A percentile compares a stretch with the other conserved stretches of the same genome.
These are phyloP conservation scores for Mya arenaria DNA, from an alignment of 1,140 invertebrate species.

Conservation along the genomic window DNA sequence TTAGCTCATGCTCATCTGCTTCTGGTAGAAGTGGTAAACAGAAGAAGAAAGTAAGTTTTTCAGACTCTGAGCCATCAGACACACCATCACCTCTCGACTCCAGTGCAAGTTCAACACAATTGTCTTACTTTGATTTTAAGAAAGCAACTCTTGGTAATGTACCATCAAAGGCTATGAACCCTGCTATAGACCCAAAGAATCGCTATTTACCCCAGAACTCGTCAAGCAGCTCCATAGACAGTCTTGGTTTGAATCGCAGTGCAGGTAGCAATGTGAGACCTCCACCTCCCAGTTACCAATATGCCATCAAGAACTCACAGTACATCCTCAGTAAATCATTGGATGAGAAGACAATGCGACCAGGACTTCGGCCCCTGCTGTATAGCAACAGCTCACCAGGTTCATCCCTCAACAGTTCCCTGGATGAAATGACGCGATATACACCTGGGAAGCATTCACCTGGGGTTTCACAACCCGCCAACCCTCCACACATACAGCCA, in stretches of 20 bases:
- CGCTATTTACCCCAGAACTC: conserved; percentile 18
- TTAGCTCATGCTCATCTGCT: conserved; percentile 40
- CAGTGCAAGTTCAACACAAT: conserved; percentile 39
- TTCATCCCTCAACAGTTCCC: conserved; percentile 44
- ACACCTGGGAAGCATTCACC: background rate
- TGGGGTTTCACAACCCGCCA: too few species aligned
- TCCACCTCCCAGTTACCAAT: conserved; percentile 49
- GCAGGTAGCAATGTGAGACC: background rate
- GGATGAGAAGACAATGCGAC: background rate
- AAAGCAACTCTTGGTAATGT: conserved; percentile 9
- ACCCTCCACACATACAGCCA: too few species aligned
- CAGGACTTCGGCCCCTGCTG: background rate
- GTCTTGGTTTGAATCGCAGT: conserved; percentile 6
- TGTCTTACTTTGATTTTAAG: conserved; percentile 41
- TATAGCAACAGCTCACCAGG: conserved; percentile 6
- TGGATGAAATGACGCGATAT: conserved; percentile 23
- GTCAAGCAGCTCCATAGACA: conserved; percentile 48
- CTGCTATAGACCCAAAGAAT: background rate
- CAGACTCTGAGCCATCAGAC: conserved; percentile 66
- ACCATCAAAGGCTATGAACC: background rate
- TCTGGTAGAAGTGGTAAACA: conserved; percentile 42
- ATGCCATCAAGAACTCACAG: conserved; percentile 54
- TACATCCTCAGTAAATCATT: conserved; percentile 27
- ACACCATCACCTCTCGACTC: conserved; percentile 52
- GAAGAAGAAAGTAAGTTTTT: conserved; percentile 69